Evolutionary conservation across 2,888 invertebrate genomes (phyloP).

Genomic region (Drosophila hamatofila): DNA sequence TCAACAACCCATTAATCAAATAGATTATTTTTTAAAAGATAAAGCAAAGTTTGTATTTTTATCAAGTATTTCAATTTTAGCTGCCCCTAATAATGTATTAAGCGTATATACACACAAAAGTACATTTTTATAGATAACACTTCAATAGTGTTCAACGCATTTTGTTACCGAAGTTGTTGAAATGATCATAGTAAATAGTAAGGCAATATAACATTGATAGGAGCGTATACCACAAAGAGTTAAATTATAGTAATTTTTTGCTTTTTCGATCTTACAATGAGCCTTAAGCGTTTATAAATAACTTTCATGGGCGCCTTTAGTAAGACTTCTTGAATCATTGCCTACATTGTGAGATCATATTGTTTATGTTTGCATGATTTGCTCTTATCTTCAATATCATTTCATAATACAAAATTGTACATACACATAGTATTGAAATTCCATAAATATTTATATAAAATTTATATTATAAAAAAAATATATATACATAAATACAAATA

Average conservation of each 20-base stretch:
- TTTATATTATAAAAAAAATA: not conserved
- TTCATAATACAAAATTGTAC: not conserved
- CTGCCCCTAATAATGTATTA: not conserved
- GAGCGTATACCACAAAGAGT: not conserved
- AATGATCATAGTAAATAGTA: not conserved
- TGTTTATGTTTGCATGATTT: not conserved
- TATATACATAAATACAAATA: not conserved
- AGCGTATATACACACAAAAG: too few species aligned
- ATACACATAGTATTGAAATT: not conserved
- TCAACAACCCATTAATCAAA: slow-evolving; percentile 1
- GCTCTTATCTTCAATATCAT: slow-evolving; percentile 1
- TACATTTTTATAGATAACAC: not conserved
- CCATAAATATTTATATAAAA: not conserved
- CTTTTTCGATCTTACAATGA: not conserved
- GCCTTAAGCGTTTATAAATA: not conserved
- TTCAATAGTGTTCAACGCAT: not conserved
- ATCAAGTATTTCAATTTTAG: not conserved
- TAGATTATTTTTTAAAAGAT: not conserved
- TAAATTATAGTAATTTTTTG: not conserved
- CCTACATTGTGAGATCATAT: not conserved
- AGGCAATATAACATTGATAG: too few species aligned
- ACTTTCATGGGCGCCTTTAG: not conserved
- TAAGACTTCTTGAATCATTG: not conserved
- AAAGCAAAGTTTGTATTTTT: not conserved
- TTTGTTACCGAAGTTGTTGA: not conserved